phyloP scores from a whole-genome alignment of 2,797 vertebrate species.

The Platyrinchus mystaceus region DNA sequence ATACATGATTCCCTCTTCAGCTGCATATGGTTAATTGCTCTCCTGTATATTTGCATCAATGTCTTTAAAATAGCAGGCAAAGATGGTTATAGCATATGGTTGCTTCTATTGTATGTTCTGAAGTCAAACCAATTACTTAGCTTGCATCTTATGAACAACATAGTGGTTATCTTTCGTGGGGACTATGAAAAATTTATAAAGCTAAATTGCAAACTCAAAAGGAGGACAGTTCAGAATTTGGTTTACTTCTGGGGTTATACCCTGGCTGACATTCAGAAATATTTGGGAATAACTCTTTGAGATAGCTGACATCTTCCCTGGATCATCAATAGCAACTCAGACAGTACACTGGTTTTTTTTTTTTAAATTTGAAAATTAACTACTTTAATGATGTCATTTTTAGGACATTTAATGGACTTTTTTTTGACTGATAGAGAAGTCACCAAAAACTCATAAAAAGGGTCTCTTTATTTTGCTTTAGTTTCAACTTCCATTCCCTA shows the following conservation, averaged over 20 bases:
- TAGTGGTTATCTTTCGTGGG: neutral
- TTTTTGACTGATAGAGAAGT: neutral
- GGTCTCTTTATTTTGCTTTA: neutral
- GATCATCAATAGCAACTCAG: neutral
- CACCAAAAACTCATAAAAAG: neutral
- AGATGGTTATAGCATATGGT: neutral
- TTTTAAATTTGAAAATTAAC: neutral
- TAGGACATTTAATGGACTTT: neutral
- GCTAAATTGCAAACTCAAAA: neutral
- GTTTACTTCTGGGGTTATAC: neutral
- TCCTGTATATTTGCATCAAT: neutral
- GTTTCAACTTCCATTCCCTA: neutral
- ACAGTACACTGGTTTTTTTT: neutral
- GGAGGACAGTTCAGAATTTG: neutral
- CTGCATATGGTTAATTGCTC: neutral
- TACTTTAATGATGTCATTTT: neutral
- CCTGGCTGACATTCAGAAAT: neutral
- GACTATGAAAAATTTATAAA: neutral
- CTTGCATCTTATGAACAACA: neutral
- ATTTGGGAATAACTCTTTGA: neutral
- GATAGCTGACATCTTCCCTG: neutral
- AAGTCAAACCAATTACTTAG: slow-evolving; percentile 24
- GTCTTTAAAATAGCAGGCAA: neutral
- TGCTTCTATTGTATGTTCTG: neutral
- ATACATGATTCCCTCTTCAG: neutral